Base-by-base conservation (phyloP, 2,797 vertebrate species). In the Halcyon smyrnensis region DNA sequence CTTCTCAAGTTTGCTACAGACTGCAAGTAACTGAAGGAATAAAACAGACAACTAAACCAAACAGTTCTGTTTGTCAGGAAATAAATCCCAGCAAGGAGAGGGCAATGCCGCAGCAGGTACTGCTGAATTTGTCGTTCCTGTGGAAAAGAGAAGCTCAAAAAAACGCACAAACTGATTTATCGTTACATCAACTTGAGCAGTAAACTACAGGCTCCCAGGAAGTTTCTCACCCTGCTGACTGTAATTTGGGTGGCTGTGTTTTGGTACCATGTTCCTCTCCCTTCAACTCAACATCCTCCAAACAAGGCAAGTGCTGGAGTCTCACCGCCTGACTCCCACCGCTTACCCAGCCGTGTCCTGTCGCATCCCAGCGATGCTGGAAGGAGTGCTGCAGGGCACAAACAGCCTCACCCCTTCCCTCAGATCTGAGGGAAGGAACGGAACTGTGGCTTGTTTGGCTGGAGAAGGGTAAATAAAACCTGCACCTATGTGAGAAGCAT, bases 221-320 rank as follows among this genome's bases (percentile, higher is more conserved):
- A 95, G 82, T 96, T 94, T 89, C 93, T 95, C 94, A 84, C 93
- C 92, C 92, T 86, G 89, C 68, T 78, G 82, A 53, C 53, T 73
- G n/a, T 32, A 80, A 77, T 71, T 87, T 91, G 71, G 32, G 14
- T 89, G 65, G 14, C 32, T 91, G 54, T 74, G 65, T 71, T 95
- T 86, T 93, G 75, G 95, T 86, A 78, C 13, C 18, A 17, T 12
- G 59, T 80, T 90, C 92, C 92, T 77, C n/a, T 85, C 85, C 64
- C 71, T 93, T 87, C 75, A 74, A 37, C 63, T 87, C 59, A 56
- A 60, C 11, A 1, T 85, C 59, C 64, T 68, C 75, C 60, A 70
- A 79, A 65, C 28, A 4, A 5, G 32, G 43, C 25, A 1, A 81
- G 71, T 13, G 32, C 3, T 53, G 60, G 9, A 70, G 41, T 23